Evolutionary conservation across 2,113 vertebrate genomes (phyloP).

Genomic region (Anolis sagrei): DNA sequence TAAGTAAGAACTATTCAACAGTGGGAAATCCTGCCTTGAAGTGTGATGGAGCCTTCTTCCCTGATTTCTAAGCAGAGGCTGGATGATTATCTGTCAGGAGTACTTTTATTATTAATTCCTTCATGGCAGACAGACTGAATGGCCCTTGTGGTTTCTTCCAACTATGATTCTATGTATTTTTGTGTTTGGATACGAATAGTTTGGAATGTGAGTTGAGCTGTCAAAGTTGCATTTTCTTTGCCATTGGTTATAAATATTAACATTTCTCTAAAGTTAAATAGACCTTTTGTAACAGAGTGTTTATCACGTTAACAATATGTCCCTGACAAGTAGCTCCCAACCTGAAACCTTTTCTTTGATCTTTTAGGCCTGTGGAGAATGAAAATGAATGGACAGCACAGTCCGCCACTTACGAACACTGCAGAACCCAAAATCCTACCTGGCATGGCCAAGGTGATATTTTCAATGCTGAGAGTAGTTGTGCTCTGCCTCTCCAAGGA

Average conservation of each 20-base stretch:
- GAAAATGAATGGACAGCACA: conserved; percentile 4
- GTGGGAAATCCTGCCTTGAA: too few relatives aligned
- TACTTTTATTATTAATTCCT: too few relatives aligned
- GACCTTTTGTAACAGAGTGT: not conserved
- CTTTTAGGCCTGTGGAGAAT: conserved; percentile 52
- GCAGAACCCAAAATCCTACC: conserved; percentile 31
- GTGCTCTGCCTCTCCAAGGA: conserved; percentile 39
- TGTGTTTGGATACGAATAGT: not conserved
- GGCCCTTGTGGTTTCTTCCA: too few relatives aligned
- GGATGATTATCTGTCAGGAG: too few relatives aligned
- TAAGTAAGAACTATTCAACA: too few relatives aligned
- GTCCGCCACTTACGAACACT: not conserved
- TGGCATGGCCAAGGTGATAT: conserved; percentile 22
- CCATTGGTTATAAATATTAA: not conserved
- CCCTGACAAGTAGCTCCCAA: not conserved
- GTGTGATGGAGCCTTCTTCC: too few relatives aligned
- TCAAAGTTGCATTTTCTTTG: not conserved
- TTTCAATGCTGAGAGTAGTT: not conserved
- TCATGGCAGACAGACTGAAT: too few relatives aligned
- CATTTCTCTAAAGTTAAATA: not conserved
- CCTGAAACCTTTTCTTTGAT: not conserved
- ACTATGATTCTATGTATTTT: not conserved
- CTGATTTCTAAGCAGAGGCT: too few relatives aligned
- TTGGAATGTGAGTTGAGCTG: not conserved
- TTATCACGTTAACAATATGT: not conserved